Base-by-base conservation (phyloP, 2,888 invertebrate genomes). In the Anoncus sp. region DNA sequence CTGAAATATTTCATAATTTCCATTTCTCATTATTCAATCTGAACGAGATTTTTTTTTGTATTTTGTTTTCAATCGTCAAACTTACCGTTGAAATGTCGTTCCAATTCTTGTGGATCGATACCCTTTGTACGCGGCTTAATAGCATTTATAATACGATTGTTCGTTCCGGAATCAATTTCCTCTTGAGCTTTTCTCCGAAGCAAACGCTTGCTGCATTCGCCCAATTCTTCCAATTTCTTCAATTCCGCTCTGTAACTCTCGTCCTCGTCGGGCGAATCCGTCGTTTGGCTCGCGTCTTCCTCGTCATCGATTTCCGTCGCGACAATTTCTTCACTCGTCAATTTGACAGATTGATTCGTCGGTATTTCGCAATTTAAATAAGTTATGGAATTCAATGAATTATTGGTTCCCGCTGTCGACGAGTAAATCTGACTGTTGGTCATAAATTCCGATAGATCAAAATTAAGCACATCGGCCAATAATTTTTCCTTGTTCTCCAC, bases 401-500 rank as follows among this genome's bases (percentile, higher is more conserved):
- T 83, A 12, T 83, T 82, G n/a, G 81, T 77, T 57, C 77, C 83
- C 0, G 82, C 81, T 31, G 84, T 82, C 10, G 62, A 72, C n/a
- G 76, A 73, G 49, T 74, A 71, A 73, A 84, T 83, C 63, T 84
- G 79, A 75, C 83, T 87, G 43, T 84, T 86, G 7, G 85, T 86
- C 87, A 88, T 89, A 47, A 88, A 90, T 51, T 88, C 88, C 1
- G 89, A 88, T 7, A 90, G 82, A 84, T 95, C 94, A 53, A 95
- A 92, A 87, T 94, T 94, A 35, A 96, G 91, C 87, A 95, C 92
- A 85, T 94, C 94, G 0, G 95, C 95, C 14, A 96, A 90, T 20
- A 95, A 93, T 88, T 94, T 95, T 84, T 96, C 96, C 88, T 96
- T 96, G 80, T 94, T 93, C 87, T 94, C 95, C 47, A 96, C 95